Base-by-base conservation (phyloP, 1,140 invertebrate genomes). In the Ladona fulva region DNA sequence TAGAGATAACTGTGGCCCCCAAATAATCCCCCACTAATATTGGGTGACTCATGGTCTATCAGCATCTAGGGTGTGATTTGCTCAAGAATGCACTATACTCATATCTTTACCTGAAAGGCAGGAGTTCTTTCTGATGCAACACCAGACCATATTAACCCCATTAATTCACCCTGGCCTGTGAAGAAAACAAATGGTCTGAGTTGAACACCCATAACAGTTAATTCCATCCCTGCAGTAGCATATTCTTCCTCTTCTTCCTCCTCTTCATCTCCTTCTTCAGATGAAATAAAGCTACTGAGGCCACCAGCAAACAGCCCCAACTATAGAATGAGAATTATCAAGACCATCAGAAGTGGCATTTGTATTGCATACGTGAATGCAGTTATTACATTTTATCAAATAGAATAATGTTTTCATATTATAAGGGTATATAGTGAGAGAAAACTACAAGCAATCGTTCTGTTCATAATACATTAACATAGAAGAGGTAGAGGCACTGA, bases 61-160 rank as follows among this genome's bases (percentile, higher is more conserved):
- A 11, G 24, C 1, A 11, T 25, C 11, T 11, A 22, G 73, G 11
- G n/a, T 3, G n/a, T 8, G 11, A 74, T 22, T 66, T 7, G 8
- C 73, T 74, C 1, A 1, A 74, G 11, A 22, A 74, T 74, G 24
- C 1, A 74, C 7, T 75, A 19, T 75, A n/a, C n/a, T n/a, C n/a
- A n/a, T n/a, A n/a, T n/a, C n/a, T n/a, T n/a, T 79, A 92, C 91
- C 85, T 94, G 93, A 80, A 94, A 91, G 8, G 94, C 95, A 0
- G 94, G 90, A 0, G 94, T 95, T 74, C 91, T 88, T 76, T 95
- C 93, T 0, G 92, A 94, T 1, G 90, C 94, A 5, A 91, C 93
- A 0, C 93, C 93, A 0, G 92, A 91, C 94, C 94, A 97, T 6
- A 96, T 92, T 80, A 95, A 94, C 0, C 94, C 90, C 94, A 97